phyloP scores from a whole-genome alignment of 2,797 vertebrate species.

The Clarias laeviceps region DNA sequence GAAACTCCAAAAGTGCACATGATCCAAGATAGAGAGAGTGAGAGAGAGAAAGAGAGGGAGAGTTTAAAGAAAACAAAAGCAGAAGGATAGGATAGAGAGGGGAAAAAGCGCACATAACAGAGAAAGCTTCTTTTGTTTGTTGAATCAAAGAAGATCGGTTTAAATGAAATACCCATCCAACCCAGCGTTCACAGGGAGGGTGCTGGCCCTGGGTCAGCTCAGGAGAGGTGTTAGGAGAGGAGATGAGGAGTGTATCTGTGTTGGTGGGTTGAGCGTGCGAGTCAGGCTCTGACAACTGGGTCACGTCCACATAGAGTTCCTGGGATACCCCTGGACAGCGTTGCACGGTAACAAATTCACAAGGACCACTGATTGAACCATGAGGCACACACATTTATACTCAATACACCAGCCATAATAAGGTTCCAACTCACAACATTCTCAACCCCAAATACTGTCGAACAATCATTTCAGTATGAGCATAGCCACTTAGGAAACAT shows the following conservation, averaged over 20 bases:
- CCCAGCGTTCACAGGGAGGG: slow-evolving; percentile 64
- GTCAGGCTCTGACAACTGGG: slow-evolving; percentile 40
- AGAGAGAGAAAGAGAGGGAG: slow-evolving; percentile 47
- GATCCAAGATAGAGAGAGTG: slow-evolving; percentile 45
- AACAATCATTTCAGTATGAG: background rate
- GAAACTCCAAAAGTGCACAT: slow-evolving; percentile 56
- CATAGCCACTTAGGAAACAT: background rate
- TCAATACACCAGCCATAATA: too few relatives aligned
- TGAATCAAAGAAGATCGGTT: slow-evolving; percentile 68
- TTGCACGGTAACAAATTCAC: background rate
- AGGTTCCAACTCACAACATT: background rate
- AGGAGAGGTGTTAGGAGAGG: slow-evolving; percentile 48
- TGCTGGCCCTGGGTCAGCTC: slow-evolving; percentile 29
- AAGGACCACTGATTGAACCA: too few relatives aligned
- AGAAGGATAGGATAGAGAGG: slow-evolving; percentile 50
- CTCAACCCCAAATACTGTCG: background rate
- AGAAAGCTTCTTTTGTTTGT: slow-evolving; percentile 73
- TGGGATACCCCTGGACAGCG: background rate
- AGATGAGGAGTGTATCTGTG: background rate
- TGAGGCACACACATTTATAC: too few relatives aligned
- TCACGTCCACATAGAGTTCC: slow-evolving; percentile 5
- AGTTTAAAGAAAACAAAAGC: slow-evolving; percentile 74
- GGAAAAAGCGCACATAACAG: slow-evolving; percentile 66
- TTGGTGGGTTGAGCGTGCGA: slow-evolving; percentile 9
- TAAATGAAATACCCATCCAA: slow-evolving; percentile 70